Conservation (phyloP, 2,113 vertebrate species). For the Hydropotes inermis region DNA sequence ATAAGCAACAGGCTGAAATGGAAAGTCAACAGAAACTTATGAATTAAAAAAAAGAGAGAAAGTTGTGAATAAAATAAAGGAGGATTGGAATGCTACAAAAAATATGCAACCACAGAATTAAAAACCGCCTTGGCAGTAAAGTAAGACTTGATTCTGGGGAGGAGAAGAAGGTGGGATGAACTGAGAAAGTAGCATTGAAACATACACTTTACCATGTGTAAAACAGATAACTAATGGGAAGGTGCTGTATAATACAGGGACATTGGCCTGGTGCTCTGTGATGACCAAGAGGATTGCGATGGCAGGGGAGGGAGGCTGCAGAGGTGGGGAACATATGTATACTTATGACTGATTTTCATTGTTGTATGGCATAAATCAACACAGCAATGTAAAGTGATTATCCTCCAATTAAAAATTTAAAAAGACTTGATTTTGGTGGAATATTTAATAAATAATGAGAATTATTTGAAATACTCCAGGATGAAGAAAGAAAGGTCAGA, state of each 20-base stretch:
- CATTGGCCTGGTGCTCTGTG: not conserved
- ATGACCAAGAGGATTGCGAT: not conserved
- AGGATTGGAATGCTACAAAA: not conserved
- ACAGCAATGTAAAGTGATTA: not conserved
- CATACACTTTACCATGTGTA: not conserved
- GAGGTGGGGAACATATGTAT: not conserved
- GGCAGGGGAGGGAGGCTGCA: not conserved
- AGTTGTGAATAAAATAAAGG: not conserved
- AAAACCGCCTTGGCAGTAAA: not conserved
- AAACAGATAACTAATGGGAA: not conserved
- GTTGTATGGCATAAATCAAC: not conserved
- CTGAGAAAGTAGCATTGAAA: not conserved
- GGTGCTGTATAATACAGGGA: not conserved
- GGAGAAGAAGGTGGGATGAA: not conserved
- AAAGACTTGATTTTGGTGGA: not conserved
- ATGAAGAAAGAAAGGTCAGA: not conserved
- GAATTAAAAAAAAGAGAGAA: not conserved
- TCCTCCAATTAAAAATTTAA: not conserved
- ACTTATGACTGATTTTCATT: not conserved
- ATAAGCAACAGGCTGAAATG: not conserved
- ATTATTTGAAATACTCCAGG: not conserved
- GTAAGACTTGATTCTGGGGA: not conserved
- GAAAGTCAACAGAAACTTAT: not conserved
- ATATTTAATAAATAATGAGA: not conserved
- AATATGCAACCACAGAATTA: slow-evolving; percentile 4